Evolutionary conservation across 2,888 invertebrate genomes (phyloP).

Genomic region (Trilocha varians): DNA sequence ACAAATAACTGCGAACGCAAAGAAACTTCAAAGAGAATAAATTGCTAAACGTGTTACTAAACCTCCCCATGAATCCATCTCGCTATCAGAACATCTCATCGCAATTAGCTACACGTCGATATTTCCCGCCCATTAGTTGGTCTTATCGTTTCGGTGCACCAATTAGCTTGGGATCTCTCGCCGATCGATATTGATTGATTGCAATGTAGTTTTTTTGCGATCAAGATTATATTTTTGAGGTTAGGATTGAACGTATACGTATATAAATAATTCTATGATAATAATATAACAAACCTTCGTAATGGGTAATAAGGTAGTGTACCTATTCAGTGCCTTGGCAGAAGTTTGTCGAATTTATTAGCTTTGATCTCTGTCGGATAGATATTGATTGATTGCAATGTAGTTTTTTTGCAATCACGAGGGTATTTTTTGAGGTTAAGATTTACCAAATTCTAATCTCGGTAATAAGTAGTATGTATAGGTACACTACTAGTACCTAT

Average conservation of each 20-base stretch:
- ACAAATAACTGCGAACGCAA: background rate
- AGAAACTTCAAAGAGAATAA: background rate
- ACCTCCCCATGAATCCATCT: slow-evolving; percentile 23
- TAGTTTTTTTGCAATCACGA: slow-evolving; percentile 23
- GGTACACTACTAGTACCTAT: no score
- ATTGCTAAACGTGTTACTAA: slow-evolving; percentile 3
- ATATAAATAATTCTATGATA: no score
- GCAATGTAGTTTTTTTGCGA: slow-evolving; percentile 25
- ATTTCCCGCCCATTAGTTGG: slow-evolving; percentile 47
- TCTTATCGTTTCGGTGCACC: slow-evolving; percentile 48
- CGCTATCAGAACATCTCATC: slow-evolving; percentile 25
- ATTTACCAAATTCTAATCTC: no score
- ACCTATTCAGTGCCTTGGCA: no score
- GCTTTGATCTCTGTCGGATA: slow-evolving; percentile 33
- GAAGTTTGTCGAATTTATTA: slow-evolving; percentile 55
- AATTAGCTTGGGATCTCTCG: slow-evolving; percentile 45
- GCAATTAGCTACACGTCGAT: slow-evolving; percentile 45
- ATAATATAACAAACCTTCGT: no score
- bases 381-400: slow-evolving; percentile 58
- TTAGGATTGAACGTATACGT: no score
- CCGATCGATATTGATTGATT: slow-evolving; percentile 60
- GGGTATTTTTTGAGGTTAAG: no score
- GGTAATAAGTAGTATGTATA: no score
- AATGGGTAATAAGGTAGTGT: no score
- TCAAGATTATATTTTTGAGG: slow-evolving; percentile 20